Evolutionary conservation across 2,797 vertebrate species (phyloP).

Genomic region (Macroramphosus scolopax): DNA sequence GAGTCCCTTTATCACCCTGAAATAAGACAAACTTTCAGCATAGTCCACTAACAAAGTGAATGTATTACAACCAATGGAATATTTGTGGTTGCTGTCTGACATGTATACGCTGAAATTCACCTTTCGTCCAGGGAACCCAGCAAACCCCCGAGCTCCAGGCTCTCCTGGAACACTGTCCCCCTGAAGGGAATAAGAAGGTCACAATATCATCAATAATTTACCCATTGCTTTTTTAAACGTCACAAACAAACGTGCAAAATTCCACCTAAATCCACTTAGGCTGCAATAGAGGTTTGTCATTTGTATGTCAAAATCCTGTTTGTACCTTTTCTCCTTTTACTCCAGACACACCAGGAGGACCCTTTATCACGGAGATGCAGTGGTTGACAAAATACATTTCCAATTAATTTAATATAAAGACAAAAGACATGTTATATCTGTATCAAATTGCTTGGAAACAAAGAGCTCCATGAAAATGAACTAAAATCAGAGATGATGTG

Average conservation of each 20-base stretch:
- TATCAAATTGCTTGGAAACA: no score
- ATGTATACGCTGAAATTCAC: conserved; percentile 60
- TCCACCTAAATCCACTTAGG: no score
- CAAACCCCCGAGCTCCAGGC: conserved; percentile 78
- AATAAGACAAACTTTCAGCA: conserved; percentile 1
- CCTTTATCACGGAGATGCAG: conserved; percentile 60
- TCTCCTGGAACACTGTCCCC: conserved; percentile 78
- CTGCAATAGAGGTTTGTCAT: no score
- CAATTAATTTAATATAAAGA: no score
- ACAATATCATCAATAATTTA: no score
- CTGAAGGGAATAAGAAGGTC: conserved; percentile 60
- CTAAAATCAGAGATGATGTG: not conserved
- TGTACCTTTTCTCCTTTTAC: conserved; percentile 84
- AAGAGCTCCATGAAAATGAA: not conserved
- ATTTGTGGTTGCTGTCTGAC: no score
- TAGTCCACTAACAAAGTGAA: not conserved
- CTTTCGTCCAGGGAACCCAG: conserved; percentile 78
- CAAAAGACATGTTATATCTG: no score
- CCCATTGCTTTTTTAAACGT: no score
- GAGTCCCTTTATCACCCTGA: conserved; percentile 82
- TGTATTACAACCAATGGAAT: not conserved
- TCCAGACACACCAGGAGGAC: conserved; percentile 74
- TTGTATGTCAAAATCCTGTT: no score
- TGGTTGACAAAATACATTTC: conserved; percentile 1
- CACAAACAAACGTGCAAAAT: no score